These are phyloP conservation scores for Dryocosmus kuriphilus DNA, from an alignment of 2,888 invertebrate species.

Conservation along the genomic window DNA sequence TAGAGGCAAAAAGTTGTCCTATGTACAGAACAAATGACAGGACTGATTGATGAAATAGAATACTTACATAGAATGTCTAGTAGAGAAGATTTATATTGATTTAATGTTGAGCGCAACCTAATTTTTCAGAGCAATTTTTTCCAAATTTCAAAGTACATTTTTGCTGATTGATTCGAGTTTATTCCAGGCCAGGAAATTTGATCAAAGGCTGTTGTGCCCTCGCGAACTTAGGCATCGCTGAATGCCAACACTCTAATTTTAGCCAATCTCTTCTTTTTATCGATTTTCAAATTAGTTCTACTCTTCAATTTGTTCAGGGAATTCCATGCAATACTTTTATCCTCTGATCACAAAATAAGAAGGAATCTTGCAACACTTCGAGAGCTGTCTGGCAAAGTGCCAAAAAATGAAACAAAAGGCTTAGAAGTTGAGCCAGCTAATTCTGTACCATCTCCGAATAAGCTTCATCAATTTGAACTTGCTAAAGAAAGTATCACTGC, in stretches of 20 bases:
- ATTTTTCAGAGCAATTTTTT: too few relatives aligned
- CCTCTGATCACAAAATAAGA: constrained; percentile 10
- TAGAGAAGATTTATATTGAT: too few relatives aligned
- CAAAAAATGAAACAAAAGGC: constrained; percentile 13
- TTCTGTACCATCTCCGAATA: not conserved
- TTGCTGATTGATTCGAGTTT: not conserved
- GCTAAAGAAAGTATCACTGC: too few relatives aligned
- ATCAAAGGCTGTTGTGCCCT: not conserved
- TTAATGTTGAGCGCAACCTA: too few relatives aligned
- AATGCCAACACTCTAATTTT: not conserved
- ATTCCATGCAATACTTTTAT: not conserved
- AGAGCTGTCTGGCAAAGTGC: constrained; percentile 1
- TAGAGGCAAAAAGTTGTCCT: not conserved
- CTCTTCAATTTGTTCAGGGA: not conserved
- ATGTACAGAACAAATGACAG: not conserved
- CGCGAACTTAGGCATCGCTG: not conserved
- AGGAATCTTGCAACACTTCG: not conserved
- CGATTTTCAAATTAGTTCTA: not conserved
- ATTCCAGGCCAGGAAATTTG: not conserved
- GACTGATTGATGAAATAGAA: not conserved
- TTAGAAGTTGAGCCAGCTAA: not conserved
- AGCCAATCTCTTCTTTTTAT: not conserved
- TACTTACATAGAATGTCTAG: not conserved
- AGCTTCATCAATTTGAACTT: not conserved
- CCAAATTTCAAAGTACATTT: not conserved